These are phyloP conservation scores for Metopolophium dirhodum DNA, from an alignment of 1,140 invertebrate genomes.

Conservation along the genomic window DNA sequence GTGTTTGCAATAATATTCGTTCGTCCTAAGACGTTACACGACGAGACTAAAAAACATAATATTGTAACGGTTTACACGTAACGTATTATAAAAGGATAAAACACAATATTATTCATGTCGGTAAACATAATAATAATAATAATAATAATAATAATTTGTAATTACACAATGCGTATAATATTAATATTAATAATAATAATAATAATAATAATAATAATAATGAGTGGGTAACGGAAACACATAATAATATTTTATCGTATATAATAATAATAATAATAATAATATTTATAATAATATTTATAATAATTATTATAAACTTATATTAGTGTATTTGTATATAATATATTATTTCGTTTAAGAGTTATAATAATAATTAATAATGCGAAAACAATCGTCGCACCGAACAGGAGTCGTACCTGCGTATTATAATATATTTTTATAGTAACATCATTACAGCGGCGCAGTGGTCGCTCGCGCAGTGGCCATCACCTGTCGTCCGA, in stretches of 20 bases:
- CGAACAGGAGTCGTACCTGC: neutral
- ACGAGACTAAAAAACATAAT: constrained; percentile 2
- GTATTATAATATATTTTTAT: neutral
- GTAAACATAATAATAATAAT: neutral
- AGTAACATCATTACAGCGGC: neutral
- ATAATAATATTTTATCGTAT: neutral
- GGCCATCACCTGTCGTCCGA: constrained; percentile 68
- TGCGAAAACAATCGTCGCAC: neutral
- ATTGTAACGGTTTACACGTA: neutral
- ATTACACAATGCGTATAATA: constrained; percentile 28
- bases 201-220: constrained; percentile 42
- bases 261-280: neutral
- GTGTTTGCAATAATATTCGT: neutral
- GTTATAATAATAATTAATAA: constrained; percentile 29
- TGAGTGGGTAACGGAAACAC: constrained; percentile 32
- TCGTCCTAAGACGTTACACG: neutral
- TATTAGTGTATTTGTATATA: neutral
- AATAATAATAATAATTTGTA: constrained; percentile 26
- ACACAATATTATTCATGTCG: neutral
- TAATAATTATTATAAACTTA: neutral
- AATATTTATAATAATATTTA: neutral
- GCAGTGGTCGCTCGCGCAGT: neutral
- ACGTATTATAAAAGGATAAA: constrained; percentile 21
- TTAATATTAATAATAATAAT: constrained; percentile 38
- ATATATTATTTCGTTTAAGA: constrained; percentile 11